These are phyloP conservation scores for Drosophila multiciliata DNA, from an alignment of 2,888 invertebrate species.

Conservation along the genomic window DNA sequence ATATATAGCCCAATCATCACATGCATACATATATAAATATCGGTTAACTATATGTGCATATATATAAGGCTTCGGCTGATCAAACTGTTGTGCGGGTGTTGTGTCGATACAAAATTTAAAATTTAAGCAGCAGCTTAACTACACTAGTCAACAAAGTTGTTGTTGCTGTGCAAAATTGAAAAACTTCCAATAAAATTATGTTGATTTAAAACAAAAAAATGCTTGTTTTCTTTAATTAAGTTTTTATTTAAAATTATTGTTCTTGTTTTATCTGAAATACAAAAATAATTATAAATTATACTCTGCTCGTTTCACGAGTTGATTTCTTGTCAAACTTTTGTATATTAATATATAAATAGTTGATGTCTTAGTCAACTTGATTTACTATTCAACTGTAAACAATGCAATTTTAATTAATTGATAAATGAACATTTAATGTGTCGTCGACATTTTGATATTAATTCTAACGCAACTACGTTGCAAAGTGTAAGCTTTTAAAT, in stretches of 20 bases:
- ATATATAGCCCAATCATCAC: slow-evolving; percentile 1
- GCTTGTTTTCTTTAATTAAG: neutral
- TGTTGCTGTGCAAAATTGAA: neutral
- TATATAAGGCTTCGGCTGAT: slow-evolving; percentile 16
- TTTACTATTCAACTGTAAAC: neutral
- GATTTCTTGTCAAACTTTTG: neutral
- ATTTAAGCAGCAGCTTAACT: slow-evolving; percentile 34
- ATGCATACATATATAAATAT: slow-evolving; percentile 6
- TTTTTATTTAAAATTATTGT: neutral
- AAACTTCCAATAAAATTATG: neutral
- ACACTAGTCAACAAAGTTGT: slow-evolving; percentile 41
- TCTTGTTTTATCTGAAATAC: neutral
- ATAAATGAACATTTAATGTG: neutral
- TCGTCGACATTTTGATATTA: neutral
- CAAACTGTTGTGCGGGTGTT: slow-evolving; percentile 63
- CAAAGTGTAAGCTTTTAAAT: slow-evolving; percentile 53
- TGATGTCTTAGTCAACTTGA: neutral
- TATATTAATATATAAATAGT: neutral
- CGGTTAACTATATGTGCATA: slow-evolving; percentile 7
- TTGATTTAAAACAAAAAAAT: neutral
- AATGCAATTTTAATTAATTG: neutral
- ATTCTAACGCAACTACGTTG: slow-evolving; percentile 23
- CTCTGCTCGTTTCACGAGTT: neutral
- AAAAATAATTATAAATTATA: neutral
- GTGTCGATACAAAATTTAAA: slow-evolving; percentile 28